These are phyloP conservation scores for Dipodomys ordii DNA, from an alignment of 2,113 vertebrate species.

Conservation along the genomic window DNA sequence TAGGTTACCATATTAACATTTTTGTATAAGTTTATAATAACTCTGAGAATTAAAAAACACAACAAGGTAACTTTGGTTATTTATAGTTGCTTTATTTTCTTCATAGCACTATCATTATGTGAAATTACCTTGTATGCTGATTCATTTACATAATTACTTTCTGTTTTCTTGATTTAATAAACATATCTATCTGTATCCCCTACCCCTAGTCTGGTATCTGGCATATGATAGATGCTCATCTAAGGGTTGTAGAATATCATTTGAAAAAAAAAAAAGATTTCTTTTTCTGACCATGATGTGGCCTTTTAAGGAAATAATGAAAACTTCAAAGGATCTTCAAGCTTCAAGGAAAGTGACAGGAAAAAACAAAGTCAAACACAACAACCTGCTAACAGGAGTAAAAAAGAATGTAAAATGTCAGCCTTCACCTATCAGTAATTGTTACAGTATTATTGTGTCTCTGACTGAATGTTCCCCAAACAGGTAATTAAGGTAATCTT, in stretches of 20 bases:
- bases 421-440: constrained; percentile 70
- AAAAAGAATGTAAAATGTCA: constrained; percentile 68
- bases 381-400: constrained; percentile 67
- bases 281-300: constrained; percentile 5
- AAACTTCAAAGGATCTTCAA: constrained; percentile 28
- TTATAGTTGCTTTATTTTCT: background rate
- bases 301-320: background rate
- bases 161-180: background rate
- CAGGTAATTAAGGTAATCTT: constrained; percentile 82
- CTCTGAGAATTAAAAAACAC: no score
- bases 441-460: constrained; percentile 72
- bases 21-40: background rate
- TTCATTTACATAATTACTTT: background rate
- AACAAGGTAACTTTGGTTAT: background rate
- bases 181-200: background rate
- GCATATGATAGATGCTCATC: background rate
- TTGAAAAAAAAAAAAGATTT: background rate
- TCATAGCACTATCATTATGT: background rate
- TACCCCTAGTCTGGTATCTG: background rate
- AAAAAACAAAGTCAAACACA: background rate
- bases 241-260: background rate
- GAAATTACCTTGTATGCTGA: background rate
- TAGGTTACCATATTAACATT: background rate
- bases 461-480: constrained; percentile 81
- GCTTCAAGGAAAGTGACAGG: background rate